Evolutionary conservation across 30 jellyfish, hydroid and myxozoan species (phyloP).

Genomic region (Aurelia coerulea): DNA sequence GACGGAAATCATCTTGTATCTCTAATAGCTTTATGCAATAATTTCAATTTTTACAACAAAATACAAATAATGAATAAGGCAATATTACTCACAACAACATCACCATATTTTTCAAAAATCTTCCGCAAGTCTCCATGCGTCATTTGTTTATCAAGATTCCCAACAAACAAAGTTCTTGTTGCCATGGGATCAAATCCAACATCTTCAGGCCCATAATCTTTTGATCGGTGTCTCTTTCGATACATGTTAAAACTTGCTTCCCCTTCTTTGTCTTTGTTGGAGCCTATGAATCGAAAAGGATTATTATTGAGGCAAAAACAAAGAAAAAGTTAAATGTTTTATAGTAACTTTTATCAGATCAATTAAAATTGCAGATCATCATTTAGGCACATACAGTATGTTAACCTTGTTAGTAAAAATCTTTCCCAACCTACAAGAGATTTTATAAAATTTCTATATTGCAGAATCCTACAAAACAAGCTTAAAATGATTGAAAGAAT

Average conservation of each 20-base stretch:
- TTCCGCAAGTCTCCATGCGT: conserved; percentile 90
- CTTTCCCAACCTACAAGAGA: too few species aligned
- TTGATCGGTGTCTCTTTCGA: conserved; percentile 59
- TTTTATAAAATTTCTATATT: too few species aligned
- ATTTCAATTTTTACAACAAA: too few species aligned
- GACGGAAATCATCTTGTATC: too few species aligned
- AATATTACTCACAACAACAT: conserved; percentile 85
- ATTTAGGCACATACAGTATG: too few species aligned
- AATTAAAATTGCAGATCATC: too few species aligned
- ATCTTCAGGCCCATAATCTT: conserved; percentile 72
- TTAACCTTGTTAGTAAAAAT: too few species aligned
- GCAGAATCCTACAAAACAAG: too few species aligned
- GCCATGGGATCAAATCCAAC: conserved; percentile 95
- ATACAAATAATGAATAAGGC: too few species aligned
- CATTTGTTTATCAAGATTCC: conserved; percentile 92
- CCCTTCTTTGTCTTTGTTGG: conserved; percentile 76
- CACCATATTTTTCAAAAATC: conserved; percentile 94
- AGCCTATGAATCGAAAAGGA: conserved; percentile 33
- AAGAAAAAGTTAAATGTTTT: neutral
- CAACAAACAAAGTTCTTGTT: conserved; percentile 98
- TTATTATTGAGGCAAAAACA: neutral
- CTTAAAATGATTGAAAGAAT: too few species aligned
- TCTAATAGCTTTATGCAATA: too few species aligned
- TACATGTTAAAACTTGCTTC: conserved; percentile 52
- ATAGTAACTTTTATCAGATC: too few species aligned